Evolutionary conservation across 2,113 vertebrate species (phyloP).

Genomic region (Vulpes lagopus): DNA sequence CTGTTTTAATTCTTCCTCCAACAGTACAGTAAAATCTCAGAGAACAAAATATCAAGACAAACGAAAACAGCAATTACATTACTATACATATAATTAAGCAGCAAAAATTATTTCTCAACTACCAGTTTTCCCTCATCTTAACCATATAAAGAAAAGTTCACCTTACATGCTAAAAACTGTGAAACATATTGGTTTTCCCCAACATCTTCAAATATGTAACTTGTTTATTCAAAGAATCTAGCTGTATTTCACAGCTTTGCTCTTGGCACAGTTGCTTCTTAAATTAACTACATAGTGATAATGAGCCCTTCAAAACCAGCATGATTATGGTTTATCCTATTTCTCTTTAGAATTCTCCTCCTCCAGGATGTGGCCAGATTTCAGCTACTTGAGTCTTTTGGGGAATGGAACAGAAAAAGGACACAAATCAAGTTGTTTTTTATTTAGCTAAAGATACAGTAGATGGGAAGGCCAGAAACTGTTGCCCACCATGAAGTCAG

Average conservation of each 20-base stretch:
- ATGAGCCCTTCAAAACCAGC: not conserved
- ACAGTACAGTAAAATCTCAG: not conserved
- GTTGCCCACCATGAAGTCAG: not conserved
- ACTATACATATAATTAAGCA: not conserved
- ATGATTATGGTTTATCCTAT: not conserved
- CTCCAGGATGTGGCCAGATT: not conserved
- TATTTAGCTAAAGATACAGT: not conserved
- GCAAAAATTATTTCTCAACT: slow-evolving; percentile 45
- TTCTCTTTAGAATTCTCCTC: slow-evolving; percentile 43
- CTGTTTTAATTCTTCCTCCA: slow-evolving; percentile 17
- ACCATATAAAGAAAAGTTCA: slow-evolving; percentile 46
- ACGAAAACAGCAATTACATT: slow-evolving; percentile 20
- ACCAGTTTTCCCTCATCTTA: slow-evolving; percentile 10
- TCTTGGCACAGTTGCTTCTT: slow-evolving; percentile 28
- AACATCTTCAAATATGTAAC: slow-evolving; percentile 3
- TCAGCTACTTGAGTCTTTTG: not conserved
- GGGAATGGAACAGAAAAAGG: not conserved
- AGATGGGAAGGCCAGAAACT: not conserved
- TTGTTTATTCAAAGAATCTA: slow-evolving; percentile 43
- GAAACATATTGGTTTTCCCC: slow-evolving; percentile 3
- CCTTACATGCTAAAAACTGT: not conserved
- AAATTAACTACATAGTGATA: slow-evolving; percentile 48
- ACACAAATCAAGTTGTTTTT: not conserved
- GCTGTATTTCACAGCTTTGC: slow-evolving; percentile 19
- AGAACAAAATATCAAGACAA: slow-evolving; percentile 27